Base-by-base conservation (phyloP, 2,113 vertebrate species). In the Neogobius melanostomus region DNA sequence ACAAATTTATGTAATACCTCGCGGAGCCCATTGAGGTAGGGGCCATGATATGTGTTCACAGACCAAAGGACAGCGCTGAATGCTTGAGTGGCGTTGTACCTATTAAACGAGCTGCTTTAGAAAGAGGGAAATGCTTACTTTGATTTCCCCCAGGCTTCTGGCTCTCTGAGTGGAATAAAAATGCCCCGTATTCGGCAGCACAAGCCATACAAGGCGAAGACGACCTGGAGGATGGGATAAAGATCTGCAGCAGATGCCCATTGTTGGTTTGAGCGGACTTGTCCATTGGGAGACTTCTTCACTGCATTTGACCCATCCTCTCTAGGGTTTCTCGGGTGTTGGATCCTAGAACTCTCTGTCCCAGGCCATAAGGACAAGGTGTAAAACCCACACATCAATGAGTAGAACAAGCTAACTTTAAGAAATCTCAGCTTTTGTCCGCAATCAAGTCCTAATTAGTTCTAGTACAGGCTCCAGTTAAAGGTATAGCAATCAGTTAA, bases 111-210 rank as follows among this genome's bases (percentile, higher is more conserved):
- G 81, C 69, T 74, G 80, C 87, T 88, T 88, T 44, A 83, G 83
- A 88, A 87, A 64, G 79, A 66, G 66, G 79, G 79, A 81, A 88
- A 87, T 86, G 86, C 84, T 89, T 82, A 84, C 84, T 88, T 80
- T 90, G 88, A 90, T 90, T 91, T 91, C 90, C 90, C 89, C 16
- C 63, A 82, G 87, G 90, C 85, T 78, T 84, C 83, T 80, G 76
- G 83, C 82, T 87, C 79, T 86, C 83, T 81, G 82, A 86, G 80
- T 71, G n/a, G 88, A 88, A 90, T 87, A 75, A 84, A 86, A 90
- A 90, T 74, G 64, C 68, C 71, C 69, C 61, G 66, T 79, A 76
- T 79, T 65, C 66, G 72, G 72, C 71, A 73, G 74, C 68, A 77
- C 65, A 81, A 79, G 62, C 82, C 78, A 71, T 64, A 76, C 70